phyloP scores from a whole-genome alignment of 2,888 invertebrate genomes.

The Beris morrisii region DNA sequence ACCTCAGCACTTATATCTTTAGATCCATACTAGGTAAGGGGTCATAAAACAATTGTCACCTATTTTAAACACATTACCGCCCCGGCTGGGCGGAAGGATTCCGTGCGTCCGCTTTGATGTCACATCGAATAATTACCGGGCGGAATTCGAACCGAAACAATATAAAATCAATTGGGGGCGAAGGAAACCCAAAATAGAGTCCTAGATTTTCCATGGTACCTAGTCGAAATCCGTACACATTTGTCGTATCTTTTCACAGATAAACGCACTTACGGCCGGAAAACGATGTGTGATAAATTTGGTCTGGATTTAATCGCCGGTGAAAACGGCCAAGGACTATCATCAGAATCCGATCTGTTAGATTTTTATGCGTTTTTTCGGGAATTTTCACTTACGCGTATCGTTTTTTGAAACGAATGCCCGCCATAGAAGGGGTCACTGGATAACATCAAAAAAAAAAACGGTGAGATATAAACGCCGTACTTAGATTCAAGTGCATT shows the following conservation, averaged over 20 bases:
- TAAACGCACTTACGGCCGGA: neutral
- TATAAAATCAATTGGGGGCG: conserved; percentile 4
- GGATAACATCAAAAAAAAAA: too few species aligned
- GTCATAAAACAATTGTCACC: conserved; percentile 29
- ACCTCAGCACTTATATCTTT: neutral
- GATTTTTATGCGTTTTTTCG: too few species aligned
- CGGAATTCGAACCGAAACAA: neutral
- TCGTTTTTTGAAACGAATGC: too few species aligned
- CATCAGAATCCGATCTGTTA: too few species aligned
- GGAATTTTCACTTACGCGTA: too few species aligned
- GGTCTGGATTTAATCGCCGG: conserved; percentile 21
- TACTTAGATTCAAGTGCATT: too few species aligned
- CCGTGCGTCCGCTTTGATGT: conserved; percentile 22
- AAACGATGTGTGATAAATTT: conserved; percentile 25
- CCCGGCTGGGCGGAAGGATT: conserved; percentile 19
- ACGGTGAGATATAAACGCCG: too few species aligned
- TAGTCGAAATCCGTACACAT: conserved; percentile 10
- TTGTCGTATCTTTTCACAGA: neutral
- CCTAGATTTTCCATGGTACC: conserved; percentile 14
- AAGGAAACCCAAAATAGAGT: neutral
- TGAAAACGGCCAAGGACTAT: neutral
- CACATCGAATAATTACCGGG: conserved; percentile 4
- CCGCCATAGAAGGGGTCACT: too few species aligned
- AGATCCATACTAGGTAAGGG: neutral
- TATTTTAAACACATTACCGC: conserved; percentile 12